Evolutionary conservation across 2,113 vertebrate genomes (phyloP), one percentile per base, ranked within the genome.

Genomic region (Tilapia sparmanii): DNA sequence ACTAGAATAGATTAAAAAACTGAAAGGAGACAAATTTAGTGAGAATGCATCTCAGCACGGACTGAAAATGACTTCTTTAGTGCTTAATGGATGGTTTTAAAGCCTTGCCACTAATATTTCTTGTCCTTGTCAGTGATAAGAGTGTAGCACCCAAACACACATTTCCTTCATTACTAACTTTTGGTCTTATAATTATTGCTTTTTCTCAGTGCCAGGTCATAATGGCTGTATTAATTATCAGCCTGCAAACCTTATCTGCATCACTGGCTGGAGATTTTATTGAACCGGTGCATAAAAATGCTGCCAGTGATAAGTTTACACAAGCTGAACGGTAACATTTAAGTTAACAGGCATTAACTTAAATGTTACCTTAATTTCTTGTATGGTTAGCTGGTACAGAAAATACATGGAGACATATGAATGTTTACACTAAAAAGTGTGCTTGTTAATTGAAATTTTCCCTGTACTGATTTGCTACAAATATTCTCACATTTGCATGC

Each of bases 51-150:
- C 78, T 78, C 7, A 47, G 54, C 82, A 68, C 24, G 80, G 80
- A 83, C 71, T 81, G 81, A 83, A 84, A 82, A 87, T 94, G 80
- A 92, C 86, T 89, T 89, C 86, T 85, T 84, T 50, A 33, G 84
- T 76, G 82, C 57, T 26, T 81, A 84, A 91, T 57, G 29, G 78
- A 57, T 35, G 5, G 15, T 83, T 91, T 84, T 79, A 78, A 54
- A 80, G 80, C 71, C n/a, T 89, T 22, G 29, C 79, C 47, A 47
- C 81, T 57, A 40, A 22, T 61, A 79, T 59, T 29, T 83, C 38
- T 78, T 11, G 59, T 78, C 80, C 87, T 90, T 73, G 83, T 54
- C 50, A 15, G 29, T 45, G 52, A 85, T 73, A 81, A 8, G 29
- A 59, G 68, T 38, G 76, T 61, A 53, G n/a, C 9, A 22, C 11